phyloP scores from a whole-genome alignment of 2,113 vertebrate species.

The Gopherus evgoodei region DNA sequence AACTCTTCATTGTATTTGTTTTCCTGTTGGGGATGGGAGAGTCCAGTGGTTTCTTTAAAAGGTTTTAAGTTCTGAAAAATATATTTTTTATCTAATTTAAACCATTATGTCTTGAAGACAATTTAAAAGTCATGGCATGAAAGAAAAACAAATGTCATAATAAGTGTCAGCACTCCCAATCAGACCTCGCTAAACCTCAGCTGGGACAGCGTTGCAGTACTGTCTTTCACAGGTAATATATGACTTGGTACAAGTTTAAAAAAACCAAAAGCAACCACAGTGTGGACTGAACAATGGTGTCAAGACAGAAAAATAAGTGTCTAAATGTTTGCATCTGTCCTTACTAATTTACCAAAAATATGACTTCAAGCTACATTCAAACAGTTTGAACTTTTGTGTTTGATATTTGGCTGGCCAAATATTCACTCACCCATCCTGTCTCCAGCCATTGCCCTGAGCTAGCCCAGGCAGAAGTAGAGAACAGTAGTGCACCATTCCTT shows the following conservation, averaged over 20 bases:
- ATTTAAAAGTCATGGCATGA: not conserved
- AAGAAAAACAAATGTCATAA: not conserved
- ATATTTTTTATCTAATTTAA: not conserved
- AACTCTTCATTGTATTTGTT: rapidly evolving
- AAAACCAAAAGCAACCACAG: not conserved
- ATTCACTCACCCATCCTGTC: not conserved
- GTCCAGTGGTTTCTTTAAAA: not conserved
- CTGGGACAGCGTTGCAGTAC: not conserved
- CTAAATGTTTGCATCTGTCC: not conserved
- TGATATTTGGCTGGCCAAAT: slow-evolving; percentile 12
- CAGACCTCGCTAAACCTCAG: not conserved
- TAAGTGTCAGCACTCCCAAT: not conserved
- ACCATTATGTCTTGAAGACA: not conserved
- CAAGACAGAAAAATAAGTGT: not conserved
- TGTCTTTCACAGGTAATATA: not conserved
- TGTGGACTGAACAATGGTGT: not conserved
- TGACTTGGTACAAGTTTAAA: rapidly evolving
- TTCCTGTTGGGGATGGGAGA: not conserved
- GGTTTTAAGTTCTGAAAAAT: not conserved
- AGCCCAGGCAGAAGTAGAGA: not conserved
- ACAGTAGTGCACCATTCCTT: not conserved
- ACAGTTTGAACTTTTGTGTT: slow-evolving; percentile 21
- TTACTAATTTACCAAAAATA: not conserved
- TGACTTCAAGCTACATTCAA: slow-evolving; percentile 3
- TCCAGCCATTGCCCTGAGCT: not conserved